phyloP scores from a whole-genome alignment of 2,797 vertebrate genomes.

The Gambelia wislizenii region DNA sequence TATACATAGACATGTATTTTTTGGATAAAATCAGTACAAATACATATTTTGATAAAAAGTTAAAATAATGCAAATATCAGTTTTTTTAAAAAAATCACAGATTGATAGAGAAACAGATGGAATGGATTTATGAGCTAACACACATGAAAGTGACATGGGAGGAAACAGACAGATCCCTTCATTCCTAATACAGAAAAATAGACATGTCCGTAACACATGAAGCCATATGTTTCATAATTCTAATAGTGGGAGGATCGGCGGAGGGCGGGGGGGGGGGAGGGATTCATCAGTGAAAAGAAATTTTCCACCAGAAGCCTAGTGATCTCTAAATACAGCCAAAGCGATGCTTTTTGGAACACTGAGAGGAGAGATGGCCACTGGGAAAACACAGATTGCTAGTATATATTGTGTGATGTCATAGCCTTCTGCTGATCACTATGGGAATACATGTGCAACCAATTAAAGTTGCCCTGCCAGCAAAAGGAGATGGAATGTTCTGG shows the following conservation, averaged over 20 bases:
- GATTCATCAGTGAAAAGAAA: not conserved
- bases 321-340: not conserved
- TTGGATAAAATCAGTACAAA: too few species aligned
- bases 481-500: slow-evolving; percentile 47
- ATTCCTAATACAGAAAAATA: not conserved
- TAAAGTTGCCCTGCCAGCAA: slow-evolving; percentile 44
- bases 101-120: not conserved
- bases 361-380: slow-evolving; percentile 12
- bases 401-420: slow-evolving; percentile 3
- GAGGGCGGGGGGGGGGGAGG: not conserved
- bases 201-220: not conserved
- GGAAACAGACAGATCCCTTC: not conserved
- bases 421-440: slow-evolving; percentile 35
- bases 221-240: not conserved
- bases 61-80: too few species aligned
- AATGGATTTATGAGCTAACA: not conserved
- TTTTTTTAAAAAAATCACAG: too few species aligned
- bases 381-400: slow-evolving; percentile 28
- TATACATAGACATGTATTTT: too few species aligned
- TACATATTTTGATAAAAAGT: too few species aligned
- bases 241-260: not conserved
- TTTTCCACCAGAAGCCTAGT: not conserved
- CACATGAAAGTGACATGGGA: not conserved
- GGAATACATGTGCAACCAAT: slow-evolving; percentile 47
- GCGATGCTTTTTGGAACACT: not conserved